A percentile compares a stretch with the other conserved stretches of the same genome.
These are phyloP conservation scores for Rallus limicola DNA, from an alignment of 2,113 vertebrate species.

Conservation along the genomic window DNA sequence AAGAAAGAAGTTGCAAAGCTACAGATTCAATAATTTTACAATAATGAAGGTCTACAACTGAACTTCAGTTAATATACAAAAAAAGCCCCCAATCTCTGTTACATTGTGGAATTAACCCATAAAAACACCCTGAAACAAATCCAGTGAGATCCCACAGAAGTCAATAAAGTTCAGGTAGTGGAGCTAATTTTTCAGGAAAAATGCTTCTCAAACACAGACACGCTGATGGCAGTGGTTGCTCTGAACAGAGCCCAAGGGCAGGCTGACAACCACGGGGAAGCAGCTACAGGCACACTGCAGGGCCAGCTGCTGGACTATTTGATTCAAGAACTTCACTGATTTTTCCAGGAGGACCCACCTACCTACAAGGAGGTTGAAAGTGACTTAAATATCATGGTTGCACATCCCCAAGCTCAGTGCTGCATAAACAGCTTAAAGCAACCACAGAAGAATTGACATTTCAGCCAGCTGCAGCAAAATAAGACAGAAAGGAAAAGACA, in stretches of 20 bases:
- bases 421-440: background rate
- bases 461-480: background rate
- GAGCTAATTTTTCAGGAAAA: background rate
- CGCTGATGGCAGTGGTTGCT: background rate
- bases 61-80: background rate
- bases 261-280: background rate
- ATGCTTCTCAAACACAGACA: fast-evolving
- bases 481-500: background rate
- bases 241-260: background rate
- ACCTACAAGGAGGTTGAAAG: background rate
- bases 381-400: background rate
- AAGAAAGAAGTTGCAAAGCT: background rate
- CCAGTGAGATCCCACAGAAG: background rate
- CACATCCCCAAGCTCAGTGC: background rate
- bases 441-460: background rate
- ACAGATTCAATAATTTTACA: background rate
- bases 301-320: background rate
- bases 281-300: background rate
- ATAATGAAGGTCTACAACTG: background rate
- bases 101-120: background rate
- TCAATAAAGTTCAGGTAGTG: background rate
- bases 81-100: background rate
- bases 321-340: background rate
- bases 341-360: background rate
- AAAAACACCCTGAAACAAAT: background rate